These are phyloP conservation scores for Alauda arvensis DNA, from an alignment of 2,797 vertebrate species.

Conservation along the genomic window DNA sequence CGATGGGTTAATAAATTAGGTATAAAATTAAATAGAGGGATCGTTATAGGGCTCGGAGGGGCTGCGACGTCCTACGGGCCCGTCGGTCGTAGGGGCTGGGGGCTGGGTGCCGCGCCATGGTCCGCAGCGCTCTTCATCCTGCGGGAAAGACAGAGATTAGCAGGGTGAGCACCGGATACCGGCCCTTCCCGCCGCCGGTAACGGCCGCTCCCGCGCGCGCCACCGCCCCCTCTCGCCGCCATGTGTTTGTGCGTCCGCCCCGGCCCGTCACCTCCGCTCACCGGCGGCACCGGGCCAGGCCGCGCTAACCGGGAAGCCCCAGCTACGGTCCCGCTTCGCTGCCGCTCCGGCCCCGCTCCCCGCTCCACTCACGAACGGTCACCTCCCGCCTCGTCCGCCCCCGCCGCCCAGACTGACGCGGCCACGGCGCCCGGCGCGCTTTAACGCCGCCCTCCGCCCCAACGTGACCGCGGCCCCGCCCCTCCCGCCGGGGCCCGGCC, in stretches of 20 bases:
- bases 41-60: not conserved
- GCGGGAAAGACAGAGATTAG: not conserved
- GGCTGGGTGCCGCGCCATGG: not conserved
- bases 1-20: not conserved
- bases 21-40: not conserved
- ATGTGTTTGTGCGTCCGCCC: not conserved
- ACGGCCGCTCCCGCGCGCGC: not conserved
- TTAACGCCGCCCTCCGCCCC: not conserved
- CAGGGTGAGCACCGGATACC: not conserved
- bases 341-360: not conserved
- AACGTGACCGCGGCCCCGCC: not conserved
- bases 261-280: not conserved
- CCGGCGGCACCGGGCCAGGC: not conserved
- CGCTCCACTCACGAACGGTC: fast-evolving
- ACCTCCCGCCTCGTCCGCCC: fast-evolving
- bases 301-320: not conserved
- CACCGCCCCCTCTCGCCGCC: not conserved
- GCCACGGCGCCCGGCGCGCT: not conserved
- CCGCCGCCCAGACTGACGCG: not conserved
- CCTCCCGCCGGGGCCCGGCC: fast-evolving
- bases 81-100: not conserved
- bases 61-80: not conserved
- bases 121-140: constrained; percentile 7
- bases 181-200: not conserved
- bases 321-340: not conserved